Evolutionary conservation across 2,113 vertebrate species (phyloP), one percentile per base, ranked within the genome.

Genomic region (Gnathonemus longibarbis): DNA sequence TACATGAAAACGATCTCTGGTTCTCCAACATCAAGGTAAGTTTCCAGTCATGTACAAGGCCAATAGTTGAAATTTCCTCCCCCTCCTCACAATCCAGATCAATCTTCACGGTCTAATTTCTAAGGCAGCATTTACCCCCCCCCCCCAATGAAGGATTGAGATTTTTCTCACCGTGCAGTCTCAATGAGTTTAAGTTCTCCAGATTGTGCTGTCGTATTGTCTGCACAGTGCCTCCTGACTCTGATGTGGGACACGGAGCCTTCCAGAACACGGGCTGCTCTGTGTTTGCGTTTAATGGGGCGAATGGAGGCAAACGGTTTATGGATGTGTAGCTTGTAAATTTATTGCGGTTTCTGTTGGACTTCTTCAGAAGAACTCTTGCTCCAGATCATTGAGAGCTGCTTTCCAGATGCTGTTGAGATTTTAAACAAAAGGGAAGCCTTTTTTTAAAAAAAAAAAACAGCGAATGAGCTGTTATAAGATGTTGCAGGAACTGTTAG

Each of bases 1-100:
- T 99, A 31, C 98, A 99, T 88, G 98, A 99, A 95, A 99, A 99
- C 80, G 98, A 99, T 92, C 95, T 99, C 85, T 99, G 98, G 98
- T 99, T 99, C 95, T 99, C 98, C 94, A 99, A 98, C 95, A 99
- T 99, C 91, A 99, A 99, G 98, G 98, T 99, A 96, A 95, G 91
- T 0, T 3, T 58, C 24, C 13, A 46, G 17, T 56, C n/a, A 35
- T 48, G 48, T 31, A 35, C 15, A 19, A 4, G 11, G 3, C 48
- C 85, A 17, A 13, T 50, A 87, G 49, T 35, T 5, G 49, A 46
- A 27, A n/a, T 42, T 52, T 10, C 35, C 27, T 87, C 84, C 77
- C 77, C 0, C 83, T 53, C 27, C 50, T 53, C 27, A 35, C 27
- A 19, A n/a, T 27, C 46, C 42, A 45, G 7, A 49, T 48, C 19